Evolutionary conservation across 2,888 invertebrate genomes (phyloP), one percentile per base, ranked within the genome.

Genomic region (Drosophila mimica): DNA sequence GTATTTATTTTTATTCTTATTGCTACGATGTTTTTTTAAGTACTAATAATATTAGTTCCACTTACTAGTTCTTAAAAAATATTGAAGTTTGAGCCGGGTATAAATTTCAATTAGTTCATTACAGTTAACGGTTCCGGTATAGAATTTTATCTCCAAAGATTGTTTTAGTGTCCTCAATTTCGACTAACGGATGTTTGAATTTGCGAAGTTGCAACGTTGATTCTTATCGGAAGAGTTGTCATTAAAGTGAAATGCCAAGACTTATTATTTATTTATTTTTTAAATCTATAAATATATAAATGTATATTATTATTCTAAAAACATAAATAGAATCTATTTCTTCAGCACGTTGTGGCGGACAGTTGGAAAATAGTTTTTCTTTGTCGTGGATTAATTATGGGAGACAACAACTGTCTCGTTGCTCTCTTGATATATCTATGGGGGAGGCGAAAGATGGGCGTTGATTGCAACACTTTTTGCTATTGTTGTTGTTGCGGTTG

Each of bases 321-420:
- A 15, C n/a, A 20, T 4, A 5, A 33, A 33, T 4, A 53, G n/a
- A 40, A 15, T 40, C 20, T 4, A 43, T 4, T 46, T 56, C 20
- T 28, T 15, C 56, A 70, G 86, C 83, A 85, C 87, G 81, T 83
- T 79, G 74, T 86, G 70, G n/a, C 74, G 72, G 88, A 76, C 85
- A 72, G 63, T 83, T 74, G 66, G 64, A 51, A 38, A 43, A 53
- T 48, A 34, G 61, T 30, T 60, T 9, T 28, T 25, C n/a, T 25
- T 38, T 62, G 56, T 52, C 20, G 43, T 46, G 62, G 66, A 81
- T 81, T 81, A 73, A 58, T 67, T 46, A 46, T 25, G 15, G 56
- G 63, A 65, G 59, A 53, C 20, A 46, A 54, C 34, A 66, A 63
- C 48, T 62, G 68, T 73, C 78, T 72, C 54, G 43, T 28, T 34